Conservation (phyloP, 2,888 invertebrate species). For the Scrobipalpa atriplicella region DNA sequence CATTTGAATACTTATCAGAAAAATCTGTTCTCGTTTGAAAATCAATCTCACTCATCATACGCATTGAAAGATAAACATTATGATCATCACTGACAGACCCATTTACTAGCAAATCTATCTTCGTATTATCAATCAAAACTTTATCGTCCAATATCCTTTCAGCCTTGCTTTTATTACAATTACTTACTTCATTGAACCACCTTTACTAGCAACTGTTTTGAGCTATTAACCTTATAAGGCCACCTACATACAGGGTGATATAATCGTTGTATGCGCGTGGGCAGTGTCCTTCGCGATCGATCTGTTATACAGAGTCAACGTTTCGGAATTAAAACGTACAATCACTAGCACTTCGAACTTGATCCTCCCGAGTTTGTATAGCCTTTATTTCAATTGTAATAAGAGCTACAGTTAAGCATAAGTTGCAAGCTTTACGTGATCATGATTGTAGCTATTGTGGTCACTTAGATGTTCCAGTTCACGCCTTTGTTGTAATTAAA, state of each 20-base stretch:
- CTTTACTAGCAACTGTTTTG: conserved; percentile 47
- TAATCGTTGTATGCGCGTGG: conserved; percentile 71
- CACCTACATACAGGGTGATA: conserved; percentile 79
- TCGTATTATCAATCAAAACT: neutral
- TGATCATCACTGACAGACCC: too few relatives aligned
- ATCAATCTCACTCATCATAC: too few relatives aligned
- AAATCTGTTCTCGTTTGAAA: neutral
- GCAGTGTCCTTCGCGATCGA: conserved; percentile 70
- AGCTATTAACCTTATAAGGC: conserved; percentile 80
- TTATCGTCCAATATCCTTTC: conserved; percentile 9
- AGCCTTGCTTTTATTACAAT: neutral
- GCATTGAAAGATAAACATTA: too few relatives aligned
- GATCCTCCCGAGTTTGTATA: neutral
- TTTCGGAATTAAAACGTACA: conserved; percentile 19
- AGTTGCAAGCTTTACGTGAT: neutral
- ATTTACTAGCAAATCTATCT: neutral
- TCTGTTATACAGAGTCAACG: conserved; percentile 34
- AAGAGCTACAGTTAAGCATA: neutral
- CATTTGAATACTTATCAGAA: neutral
- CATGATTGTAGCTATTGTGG: conserved; percentile 2
- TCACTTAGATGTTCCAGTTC: neutral
- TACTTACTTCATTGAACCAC: neutral
- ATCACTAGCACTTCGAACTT: neutral
- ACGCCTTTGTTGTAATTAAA: conserved; percentile 9
- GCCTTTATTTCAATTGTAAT: neutral